Conservation (phyloP, 2,888 invertebrate genomes). For the Xylocampa areola region DNA sequence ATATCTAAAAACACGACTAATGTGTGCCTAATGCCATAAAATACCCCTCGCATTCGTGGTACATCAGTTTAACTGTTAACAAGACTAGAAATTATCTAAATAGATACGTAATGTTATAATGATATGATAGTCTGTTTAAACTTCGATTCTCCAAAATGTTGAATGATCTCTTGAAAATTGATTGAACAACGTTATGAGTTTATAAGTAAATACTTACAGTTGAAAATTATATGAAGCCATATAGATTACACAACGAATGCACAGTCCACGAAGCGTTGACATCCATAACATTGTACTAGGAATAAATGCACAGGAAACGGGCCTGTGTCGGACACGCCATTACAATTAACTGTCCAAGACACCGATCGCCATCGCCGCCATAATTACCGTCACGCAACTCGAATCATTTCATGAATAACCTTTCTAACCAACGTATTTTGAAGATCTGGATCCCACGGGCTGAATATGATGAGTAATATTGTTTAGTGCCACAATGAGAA, state of each 20-base stretch:
- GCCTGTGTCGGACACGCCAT: conserved; percentile 70
- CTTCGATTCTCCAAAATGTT: too few relatives aligned
- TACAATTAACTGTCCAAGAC: conserved; percentile 79
- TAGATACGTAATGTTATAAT: too few relatives aligned
- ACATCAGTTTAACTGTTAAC: too few relatives aligned
- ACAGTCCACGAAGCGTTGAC: conserved; percentile 30
- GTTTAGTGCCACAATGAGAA: conserved; percentile 35
- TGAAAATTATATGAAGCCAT: neutral
- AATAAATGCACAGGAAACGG: conserved; percentile 74
- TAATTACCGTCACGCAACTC: conserved; percentile 82
- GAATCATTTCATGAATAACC: conserved; percentile 61
- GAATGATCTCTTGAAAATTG: too few relatives aligned
- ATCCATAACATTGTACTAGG: conserved; percentile 50
- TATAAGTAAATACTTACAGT: too few relatives aligned
- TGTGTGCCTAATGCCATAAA: too few relatives aligned
- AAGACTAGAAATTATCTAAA: too few relatives aligned
- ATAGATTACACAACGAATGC: conserved; percentile 7
- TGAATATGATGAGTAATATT: conserved; percentile 63
- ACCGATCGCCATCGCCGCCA: conserved; percentile 71
- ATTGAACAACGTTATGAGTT: too few relatives aligned
- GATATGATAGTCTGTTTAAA: too few relatives aligned
- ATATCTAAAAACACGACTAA: too few relatives aligned
- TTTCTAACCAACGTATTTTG: conserved; percentile 62
- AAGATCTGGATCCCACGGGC: conserved; percentile 64
- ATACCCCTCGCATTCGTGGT: too few relatives aligned